Base-by-base conservation (phyloP, 2,113 vertebrate species). In the Passer montanus region DNA sequence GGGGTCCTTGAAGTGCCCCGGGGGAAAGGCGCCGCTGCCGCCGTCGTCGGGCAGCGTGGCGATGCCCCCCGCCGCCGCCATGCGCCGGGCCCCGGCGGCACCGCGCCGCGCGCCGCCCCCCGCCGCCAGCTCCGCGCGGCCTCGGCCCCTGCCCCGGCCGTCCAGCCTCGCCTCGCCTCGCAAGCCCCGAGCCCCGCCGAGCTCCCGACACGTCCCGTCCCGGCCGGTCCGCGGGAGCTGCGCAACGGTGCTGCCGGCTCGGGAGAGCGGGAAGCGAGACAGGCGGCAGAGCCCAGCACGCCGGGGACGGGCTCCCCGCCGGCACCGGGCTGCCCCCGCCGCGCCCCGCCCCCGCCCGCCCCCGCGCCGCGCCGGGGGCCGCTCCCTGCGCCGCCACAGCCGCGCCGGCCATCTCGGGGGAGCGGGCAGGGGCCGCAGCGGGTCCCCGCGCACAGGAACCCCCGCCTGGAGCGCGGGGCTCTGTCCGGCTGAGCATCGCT, bases 1-100 rank as follows among this genome's bases (percentile, higher is more conserved):
- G 89, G 99, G 99, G 24, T 99, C 99, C 97, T 98, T 99, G 96
- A 99, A 99, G 97, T 97, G 98, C 18, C 99, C 99, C 1, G 99
- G 98, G 8, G 99, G 97, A 63, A 99, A 99, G 59, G 98, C 97
- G 55, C 97, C 87, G 98, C 98, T 20, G 98, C 98, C 77, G 98
- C 47, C 95, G 91, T 98, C 99, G 81, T 99, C 99, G 82, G 99
- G 95, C 80, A 98, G 95, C 50, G 98, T 99, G 90, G 98, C 98
- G 98, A 99, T 98, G 70, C 97, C 98, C 95, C 98, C 52, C 52
- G 52, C 30, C 30, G 52, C 44, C 94, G 90, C n/a, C 91, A 83
- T 80, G 30, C 81, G 89, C 79, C 83, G 81, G 58, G 89, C 53
- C 53, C 53, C 53, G 53, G 30, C 53, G 30, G 53, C 52, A 13